A percentile compares a stretch with the other conserved stretches of the same genome.
Evolutionary conservation across 2,888 invertebrate genomes (phyloP).

Genomic region (Heteromyza rotundicornis): DNA sequence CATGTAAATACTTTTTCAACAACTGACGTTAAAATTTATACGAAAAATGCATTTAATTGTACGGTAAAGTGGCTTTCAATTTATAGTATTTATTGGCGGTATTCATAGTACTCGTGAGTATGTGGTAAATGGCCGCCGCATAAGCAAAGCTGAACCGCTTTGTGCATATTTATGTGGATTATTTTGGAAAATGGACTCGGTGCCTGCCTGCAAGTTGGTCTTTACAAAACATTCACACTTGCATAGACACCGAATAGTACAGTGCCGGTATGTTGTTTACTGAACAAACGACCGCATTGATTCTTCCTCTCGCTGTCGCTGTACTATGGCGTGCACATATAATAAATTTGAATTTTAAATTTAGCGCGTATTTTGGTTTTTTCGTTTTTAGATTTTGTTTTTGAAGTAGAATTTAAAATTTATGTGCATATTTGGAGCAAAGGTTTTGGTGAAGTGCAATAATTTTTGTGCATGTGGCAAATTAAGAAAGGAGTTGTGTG

Average conservation of each 20-base stretch:
- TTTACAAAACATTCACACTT: too few relatives aligned
- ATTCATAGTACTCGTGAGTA: too few relatives aligned
- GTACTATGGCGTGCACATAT: background rate
- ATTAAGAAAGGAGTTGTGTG: background rate
- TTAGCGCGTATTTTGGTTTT: too few relatives aligned
- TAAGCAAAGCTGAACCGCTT: background rate
- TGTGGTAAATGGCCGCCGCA: too few relatives aligned
- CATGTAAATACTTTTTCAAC: background rate
- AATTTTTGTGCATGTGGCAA: background rate
- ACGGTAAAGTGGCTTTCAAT: background rate
- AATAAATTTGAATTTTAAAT: background rate
- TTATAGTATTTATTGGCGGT: too few relatives aligned
- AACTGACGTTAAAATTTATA: too few relatives aligned
- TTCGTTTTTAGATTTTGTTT: too few relatives aligned
- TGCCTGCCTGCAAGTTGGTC: background rate
- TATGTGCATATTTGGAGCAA: background rate
- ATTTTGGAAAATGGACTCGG: too few relatives aligned
- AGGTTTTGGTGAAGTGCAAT: background rate
- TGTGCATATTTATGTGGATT: background rate
- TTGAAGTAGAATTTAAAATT: background rate
- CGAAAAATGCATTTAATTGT: background rate
- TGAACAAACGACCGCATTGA: background rate
- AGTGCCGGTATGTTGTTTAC: background rate
- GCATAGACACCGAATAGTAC: background rate
- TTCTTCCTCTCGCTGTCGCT: background rate